These are phyloP conservation scores for Taenioides sp. DNA, from an alignment of 2,797 vertebrate species.

Conservation along the genomic window DNA sequence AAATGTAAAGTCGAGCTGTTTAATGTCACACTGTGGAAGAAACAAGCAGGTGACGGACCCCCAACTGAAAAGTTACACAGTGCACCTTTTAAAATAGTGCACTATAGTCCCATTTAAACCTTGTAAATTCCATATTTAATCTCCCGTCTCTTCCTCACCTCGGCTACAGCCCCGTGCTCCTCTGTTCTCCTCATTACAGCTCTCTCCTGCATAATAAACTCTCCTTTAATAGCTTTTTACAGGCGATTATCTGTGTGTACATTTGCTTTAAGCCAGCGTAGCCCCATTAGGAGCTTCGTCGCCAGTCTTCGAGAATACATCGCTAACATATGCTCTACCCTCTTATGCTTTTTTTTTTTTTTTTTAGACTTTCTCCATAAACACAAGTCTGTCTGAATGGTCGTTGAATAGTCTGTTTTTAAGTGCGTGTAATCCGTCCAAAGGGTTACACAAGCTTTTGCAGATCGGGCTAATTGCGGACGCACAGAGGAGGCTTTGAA, in stretches of 20 bases:
- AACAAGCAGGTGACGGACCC: no score
- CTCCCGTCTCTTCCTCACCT: background rate
- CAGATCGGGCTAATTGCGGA: conserved; percentile 6
- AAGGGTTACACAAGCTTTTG: conserved; percentile 6
- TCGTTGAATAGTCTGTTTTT: background rate
- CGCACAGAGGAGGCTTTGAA: background rate
- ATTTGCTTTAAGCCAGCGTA: conserved; percentile 1
- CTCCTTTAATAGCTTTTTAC: conserved; percentile 3
- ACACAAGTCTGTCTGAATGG: background rate
- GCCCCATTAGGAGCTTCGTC: background rate
- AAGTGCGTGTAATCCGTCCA: conserved; percentile 2
- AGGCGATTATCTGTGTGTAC: conserved; percentile 6
- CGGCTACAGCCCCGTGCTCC: background rate
- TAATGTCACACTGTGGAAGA: no score
- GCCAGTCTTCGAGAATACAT: background rate
- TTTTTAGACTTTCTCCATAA: background rate
- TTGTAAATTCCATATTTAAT: background rate
- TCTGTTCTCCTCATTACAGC: conserved; percentile 5
- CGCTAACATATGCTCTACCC: background rate
- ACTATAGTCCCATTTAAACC: background rate
- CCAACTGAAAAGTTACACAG: no score
- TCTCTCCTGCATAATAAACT: conserved; percentile 3
- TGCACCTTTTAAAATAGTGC: no score
- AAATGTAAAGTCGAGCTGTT: no score
- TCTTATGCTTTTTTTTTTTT: background rate